Conservation (phyloP, 2,113 vertebrate species). For the Pristiophorus japonicus region DNA sequence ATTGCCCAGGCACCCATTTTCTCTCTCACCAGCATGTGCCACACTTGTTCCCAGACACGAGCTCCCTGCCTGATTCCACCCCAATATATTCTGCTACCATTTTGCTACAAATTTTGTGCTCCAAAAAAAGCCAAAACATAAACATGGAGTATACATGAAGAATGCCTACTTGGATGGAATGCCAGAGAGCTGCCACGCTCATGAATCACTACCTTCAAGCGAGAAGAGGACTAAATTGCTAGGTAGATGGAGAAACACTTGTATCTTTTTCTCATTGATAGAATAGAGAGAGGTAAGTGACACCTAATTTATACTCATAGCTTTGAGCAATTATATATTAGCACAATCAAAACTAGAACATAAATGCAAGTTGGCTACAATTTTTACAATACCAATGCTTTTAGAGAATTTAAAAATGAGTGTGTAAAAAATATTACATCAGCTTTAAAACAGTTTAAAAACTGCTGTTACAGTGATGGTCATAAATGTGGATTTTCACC, state of each 20-base stretch:
- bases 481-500: not conserved
- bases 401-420: not conserved
- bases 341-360: not conserved
- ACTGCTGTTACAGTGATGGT: not conserved
- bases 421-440: not conserved
- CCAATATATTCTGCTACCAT: no score
- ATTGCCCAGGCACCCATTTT: no score
- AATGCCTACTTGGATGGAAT: not conserved
- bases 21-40: no score
- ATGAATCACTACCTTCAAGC: not conserved
- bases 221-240: not conserved
- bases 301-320: no score
- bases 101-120: no score
- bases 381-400: not conserved
- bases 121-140: no score
- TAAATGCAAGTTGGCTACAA: not conserved
- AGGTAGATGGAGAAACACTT: not conserved
- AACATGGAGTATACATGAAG: no score
- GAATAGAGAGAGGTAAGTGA: not conserved
- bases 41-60: no score
- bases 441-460: not conserved
- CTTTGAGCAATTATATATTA: no score
- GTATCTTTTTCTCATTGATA: not conserved
- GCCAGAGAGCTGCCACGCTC: not conserved
- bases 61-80: no score